These are phyloP conservation scores for Eurypyga helias DNA, from an alignment of 2,113 vertebrate genomes.

Conservation along the genomic window DNA sequence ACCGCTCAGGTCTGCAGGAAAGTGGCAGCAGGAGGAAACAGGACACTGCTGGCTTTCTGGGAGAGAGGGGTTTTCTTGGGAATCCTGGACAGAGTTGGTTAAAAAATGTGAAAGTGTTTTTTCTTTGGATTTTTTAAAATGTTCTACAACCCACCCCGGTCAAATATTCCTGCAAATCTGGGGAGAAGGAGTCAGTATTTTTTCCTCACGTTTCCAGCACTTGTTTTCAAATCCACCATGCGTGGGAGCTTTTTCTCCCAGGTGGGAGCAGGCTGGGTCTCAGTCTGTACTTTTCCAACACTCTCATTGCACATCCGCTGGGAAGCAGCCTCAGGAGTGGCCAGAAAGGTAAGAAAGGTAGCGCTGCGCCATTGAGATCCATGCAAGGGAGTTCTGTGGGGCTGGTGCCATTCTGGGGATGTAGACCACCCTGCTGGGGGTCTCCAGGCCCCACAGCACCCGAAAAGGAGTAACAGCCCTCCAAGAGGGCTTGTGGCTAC, in stretches of 20 bases:
- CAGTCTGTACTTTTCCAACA: not conserved
- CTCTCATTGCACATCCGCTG: not conserved
- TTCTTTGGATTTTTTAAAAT: not conserved
- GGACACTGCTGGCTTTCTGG: not conserved
- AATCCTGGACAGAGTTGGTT: not conserved
- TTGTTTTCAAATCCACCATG: not conserved
- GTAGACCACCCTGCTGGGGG: not conserved
- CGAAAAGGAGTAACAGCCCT: not conserved
- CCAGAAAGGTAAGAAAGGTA: not conserved
- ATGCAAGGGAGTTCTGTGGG: not conserved
- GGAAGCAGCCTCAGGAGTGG: not conserved
- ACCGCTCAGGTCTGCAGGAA: not conserved
- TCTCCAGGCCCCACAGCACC: not conserved
- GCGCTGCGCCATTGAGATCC: fast-evolving
- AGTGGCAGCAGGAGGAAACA: not conserved
- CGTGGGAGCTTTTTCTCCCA: not conserved
- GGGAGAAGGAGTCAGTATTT: not conserved
- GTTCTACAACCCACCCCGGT: fast-evolving
- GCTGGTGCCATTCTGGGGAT: not conserved
- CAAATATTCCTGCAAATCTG: not conserved
- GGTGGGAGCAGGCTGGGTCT: not conserved
- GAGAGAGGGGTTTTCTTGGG: not conserved
- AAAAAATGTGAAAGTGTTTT: not conserved
- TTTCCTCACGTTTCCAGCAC: not conserved
- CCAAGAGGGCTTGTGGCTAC: not conserved